phyloP scores from a whole-genome alignment of 2,113 vertebrate genomes.

The Casuarius casuarius region DNA sequence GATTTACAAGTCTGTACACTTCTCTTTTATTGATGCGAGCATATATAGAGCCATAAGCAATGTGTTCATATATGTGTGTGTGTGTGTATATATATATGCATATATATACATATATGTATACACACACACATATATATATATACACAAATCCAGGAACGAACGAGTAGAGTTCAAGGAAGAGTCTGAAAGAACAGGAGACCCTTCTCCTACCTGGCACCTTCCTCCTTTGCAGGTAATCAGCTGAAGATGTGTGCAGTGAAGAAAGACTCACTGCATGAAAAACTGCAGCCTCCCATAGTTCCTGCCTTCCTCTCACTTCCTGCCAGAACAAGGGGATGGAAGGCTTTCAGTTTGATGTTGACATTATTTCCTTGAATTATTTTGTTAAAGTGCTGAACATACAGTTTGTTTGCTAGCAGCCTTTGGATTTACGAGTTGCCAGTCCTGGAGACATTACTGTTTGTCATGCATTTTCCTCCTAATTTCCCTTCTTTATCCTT shows the following conservation, averaged over 20 bases:
- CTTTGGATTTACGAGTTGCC: conserved; percentile 64
- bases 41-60: neutral
- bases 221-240: neutral
- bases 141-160: neutral
- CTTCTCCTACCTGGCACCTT: neutral
- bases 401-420: conserved; percentile 55
- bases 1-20: neutral
- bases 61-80: neutral
- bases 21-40: neutral
- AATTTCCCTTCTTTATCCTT: conserved; percentile 50
- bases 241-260: conserved; percentile 18
- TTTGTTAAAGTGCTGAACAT: conserved; percentile 59
- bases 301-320: conserved; percentile 30
- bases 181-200: neutral
- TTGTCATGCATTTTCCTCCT: conserved; percentile 63
- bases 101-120: neutral
- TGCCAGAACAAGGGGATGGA: conserved; percentile 46
- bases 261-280: conserved; percentile 39
- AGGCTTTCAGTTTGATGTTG: conserved; percentile 51
- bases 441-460: conserved; percentile 33
- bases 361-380: conserved; percentile 49
- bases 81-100: no score
- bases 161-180: neutral
- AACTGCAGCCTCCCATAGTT: conserved; percentile 38
- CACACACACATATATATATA: neutral